phyloP scores from a whole-genome alignment of 2,888 invertebrate species.

The Prosapia bicincta region DNA sequence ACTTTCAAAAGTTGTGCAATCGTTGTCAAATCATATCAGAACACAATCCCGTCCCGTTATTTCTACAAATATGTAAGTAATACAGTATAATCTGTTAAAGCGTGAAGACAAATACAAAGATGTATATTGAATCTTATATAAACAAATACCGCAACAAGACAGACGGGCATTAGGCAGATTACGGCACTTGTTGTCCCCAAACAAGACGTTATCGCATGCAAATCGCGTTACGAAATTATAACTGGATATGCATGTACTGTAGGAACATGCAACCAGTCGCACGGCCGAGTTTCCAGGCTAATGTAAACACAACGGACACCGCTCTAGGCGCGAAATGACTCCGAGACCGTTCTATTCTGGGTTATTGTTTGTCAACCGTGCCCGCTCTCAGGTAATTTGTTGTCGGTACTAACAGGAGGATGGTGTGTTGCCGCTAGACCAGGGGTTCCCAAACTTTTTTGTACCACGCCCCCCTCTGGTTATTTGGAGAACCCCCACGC shows the following conservation, averaged over 20 bases:
- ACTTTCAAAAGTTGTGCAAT: no score
- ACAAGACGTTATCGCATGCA: not conserved
- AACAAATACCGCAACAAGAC: not conserved
- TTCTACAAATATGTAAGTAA: not conserved
- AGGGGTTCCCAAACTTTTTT: no score
- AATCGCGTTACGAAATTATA: not conserved
- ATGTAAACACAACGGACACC: not conserved
- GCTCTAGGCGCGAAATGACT: not conserved
- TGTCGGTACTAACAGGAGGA: not conserved
- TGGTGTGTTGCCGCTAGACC: not conserved
- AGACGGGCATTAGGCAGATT: not conserved
- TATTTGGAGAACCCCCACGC: no score
- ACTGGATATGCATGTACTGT: not conserved
- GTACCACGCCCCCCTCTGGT: no score
- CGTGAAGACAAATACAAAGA: not conserved
- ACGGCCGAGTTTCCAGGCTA: not conserved
- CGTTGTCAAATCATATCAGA: no score
- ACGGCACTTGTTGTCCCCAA: not conserved
- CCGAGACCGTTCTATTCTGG: not conserved
- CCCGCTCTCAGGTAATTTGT: not conserved
- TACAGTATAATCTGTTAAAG: not conserved
- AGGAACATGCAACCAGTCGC: not conserved
- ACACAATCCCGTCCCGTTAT: not conserved
- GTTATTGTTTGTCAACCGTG: not conserved
- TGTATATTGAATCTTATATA: not conserved